Evolutionary conservation across 2,888 invertebrate species (phyloP), one percentile per base, ranked within the genome.

Genomic region (Ectemnius lituratus): DNA sequence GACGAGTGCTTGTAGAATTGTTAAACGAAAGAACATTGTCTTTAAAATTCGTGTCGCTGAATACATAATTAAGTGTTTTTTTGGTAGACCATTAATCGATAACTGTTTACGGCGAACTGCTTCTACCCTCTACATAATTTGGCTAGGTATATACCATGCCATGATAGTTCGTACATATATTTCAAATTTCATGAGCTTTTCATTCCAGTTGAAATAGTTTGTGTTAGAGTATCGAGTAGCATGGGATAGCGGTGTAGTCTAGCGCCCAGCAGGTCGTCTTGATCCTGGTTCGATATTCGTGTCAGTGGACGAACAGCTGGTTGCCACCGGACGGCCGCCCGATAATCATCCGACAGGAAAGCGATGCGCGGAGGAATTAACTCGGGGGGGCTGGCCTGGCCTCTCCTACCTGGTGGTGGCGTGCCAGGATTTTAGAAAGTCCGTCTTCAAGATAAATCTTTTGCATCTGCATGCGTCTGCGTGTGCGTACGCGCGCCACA

Each of bases 361-460:
- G 69, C 62, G 61, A 65, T 65, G 62, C 67, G 57, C 37, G 37
- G 8, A 70, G 73, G 67, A 67, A 75, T 63, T 71, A 62, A 62
- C 46, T 47, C 2, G 45, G 45, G 62, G 62, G 14, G 49, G 28
- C 66, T 57, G 57, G 58, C 45, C 62, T 57, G 57, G 58, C 27
- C 58, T 67, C 13, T 46, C 37, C 37, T 71, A 49, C 65, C 72
- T 46, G 56, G 16, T 74, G 67, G 60, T 75, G 69, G 63, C 70
- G 78, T 72, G 45, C 64, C 65, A 75, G 66, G 67, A 56, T 68
- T 78, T 78, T 79, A 79, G 79, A 79, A 79, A 79, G 79, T 79
- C 62, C 64, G 69, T 14, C 69, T 61, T 63, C 58, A 37, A 57
- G 70, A 75, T 66, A 56, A 66, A 68, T 63, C 16, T 11, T 47